These are phyloP conservation scores for Myocastor coypus DNA, from an alignment of 2,113 vertebrate species.

Conservation along the genomic window DNA sequence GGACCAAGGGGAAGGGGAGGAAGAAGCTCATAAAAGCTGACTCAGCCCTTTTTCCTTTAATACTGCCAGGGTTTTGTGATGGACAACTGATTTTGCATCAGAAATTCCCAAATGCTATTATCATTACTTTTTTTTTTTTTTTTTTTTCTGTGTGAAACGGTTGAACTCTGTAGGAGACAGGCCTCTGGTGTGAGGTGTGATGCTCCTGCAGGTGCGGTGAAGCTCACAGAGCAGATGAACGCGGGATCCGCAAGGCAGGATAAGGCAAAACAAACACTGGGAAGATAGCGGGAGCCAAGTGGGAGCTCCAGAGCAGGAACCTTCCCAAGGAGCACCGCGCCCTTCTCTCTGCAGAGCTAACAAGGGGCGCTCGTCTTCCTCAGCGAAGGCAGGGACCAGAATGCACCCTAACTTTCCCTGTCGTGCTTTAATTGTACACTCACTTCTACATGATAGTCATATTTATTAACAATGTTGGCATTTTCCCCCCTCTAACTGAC, in stretches of 20 bases:
- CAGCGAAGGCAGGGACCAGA: rapidly evolving
- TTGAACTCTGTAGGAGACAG: not conserved
- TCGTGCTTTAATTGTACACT: not conserved
- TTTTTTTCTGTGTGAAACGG: not conserved
- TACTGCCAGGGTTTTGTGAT: not conserved
- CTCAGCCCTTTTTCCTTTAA: not conserved
- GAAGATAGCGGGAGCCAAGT: too few relatives aligned
- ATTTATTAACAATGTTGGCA: not conserved
- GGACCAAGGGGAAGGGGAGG: too few relatives aligned
- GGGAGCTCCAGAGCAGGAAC: not conserved
- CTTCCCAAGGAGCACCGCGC: too few relatives aligned
- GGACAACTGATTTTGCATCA: not conserved
- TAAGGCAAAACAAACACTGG: not conserved
- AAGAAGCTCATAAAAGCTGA: not conserved
- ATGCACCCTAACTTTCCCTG: not conserved
- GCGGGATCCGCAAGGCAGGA: not conserved
- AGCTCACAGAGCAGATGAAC: not conserved
- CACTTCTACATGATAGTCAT: not conserved
- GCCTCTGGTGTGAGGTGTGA: not conserved
- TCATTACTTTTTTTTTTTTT: too few relatives aligned
- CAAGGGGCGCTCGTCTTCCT: not conserved
- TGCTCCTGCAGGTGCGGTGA: not conserved
- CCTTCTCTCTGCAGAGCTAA: too few relatives aligned
- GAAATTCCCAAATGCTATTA: not conserved
- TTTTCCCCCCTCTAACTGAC: not conserved